phyloP scores from a whole-genome alignment of 2,888 invertebrate genomes.

The Leptinotarsa haldemani region DNA sequence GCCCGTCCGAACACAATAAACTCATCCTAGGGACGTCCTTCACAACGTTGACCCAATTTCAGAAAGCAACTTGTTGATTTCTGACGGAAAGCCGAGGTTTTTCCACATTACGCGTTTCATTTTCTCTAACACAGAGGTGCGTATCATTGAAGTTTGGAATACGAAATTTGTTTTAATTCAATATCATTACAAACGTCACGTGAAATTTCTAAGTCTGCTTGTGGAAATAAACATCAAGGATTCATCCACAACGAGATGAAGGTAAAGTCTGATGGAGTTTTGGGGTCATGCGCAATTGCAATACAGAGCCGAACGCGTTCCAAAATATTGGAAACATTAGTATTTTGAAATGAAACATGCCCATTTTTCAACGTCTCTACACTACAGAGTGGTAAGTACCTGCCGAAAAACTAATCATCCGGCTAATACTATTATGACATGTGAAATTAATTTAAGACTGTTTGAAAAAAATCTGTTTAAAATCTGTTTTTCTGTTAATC shows the following conservation, averaged over 20 bases:
- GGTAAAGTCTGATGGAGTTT: conserved; percentile 17
- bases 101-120: not conserved
- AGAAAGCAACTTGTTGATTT: conserved; percentile 37
- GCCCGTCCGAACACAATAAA: conserved; percentile 6
- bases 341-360: too few species aligned
- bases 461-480: too few species aligned
- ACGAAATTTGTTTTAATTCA: not conserved
- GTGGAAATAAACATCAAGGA: not conserved
- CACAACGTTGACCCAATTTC: conserved; percentile 35
- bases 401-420: too few species aligned
- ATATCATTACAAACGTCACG: not conserved
- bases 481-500: too few species aligned
- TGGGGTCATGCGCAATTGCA: conserved; percentile 17
- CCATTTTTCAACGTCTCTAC: too few species aligned
- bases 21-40: conserved; percentile 27
- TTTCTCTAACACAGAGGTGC: not conserved
- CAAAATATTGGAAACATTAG: too few species aligned
- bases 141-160: too few species aligned
- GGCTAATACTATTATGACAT: too few species aligned
- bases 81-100: conserved; percentile 8
- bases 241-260: conserved; percentile 4
- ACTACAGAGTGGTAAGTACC: too few species aligned
- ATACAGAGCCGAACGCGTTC: conserved; percentile 15
- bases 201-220: not conserved
- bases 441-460: too few species aligned